phyloP scores from a whole-genome alignment of 2,888 invertebrate genomes.

The Sturmia bella region DNA sequence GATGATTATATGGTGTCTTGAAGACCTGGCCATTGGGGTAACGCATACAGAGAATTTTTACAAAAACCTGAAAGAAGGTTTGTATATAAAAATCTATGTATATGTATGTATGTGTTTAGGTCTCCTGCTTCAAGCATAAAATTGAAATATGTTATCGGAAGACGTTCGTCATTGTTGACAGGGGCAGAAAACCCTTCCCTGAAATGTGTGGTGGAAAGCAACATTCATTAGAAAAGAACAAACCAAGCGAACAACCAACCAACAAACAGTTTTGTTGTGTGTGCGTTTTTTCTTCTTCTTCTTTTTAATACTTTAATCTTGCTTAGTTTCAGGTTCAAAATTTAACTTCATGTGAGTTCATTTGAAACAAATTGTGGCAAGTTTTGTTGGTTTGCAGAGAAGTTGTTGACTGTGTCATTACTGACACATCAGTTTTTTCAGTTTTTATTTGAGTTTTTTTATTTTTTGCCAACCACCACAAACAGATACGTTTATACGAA shows the following conservation, averaged over 20 bases:
- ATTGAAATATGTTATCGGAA: conserved; percentile 66
- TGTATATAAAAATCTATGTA: not conserved
- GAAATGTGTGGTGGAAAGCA: conserved; percentile 30
- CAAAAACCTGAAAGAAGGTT: not conserved
- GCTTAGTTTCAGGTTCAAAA: not conserved
- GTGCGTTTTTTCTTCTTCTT: conserved; percentile 10
- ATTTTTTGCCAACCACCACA: conserved; percentile 53
- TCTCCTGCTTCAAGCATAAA: not conserved
- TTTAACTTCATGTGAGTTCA: conserved; percentile 47
- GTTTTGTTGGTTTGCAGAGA: conserved; percentile 58
- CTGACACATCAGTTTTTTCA: conserved; percentile 75
- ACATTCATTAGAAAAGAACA: conserved; percentile 50
- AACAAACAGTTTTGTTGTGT: conserved; percentile 46
- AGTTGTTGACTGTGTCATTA: conserved; percentile 73
- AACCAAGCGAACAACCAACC: conserved; percentile 19
- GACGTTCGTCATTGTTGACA: conserved; percentile 72
- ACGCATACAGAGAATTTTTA: not conserved
- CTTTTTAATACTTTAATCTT: too few species aligned
- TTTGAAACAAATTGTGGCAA: conserved; percentile 65
- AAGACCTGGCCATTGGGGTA: too few species aligned
- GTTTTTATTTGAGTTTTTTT: conserved; percentile 5
- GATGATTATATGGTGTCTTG: too few species aligned
- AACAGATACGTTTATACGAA: conserved; percentile 40
- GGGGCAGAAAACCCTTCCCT: conserved; percentile 67
- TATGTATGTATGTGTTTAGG: not conserved